phyloP scores from a whole-genome alignment of 1,140 invertebrate species.

The Drosophila insularis region DNA sequence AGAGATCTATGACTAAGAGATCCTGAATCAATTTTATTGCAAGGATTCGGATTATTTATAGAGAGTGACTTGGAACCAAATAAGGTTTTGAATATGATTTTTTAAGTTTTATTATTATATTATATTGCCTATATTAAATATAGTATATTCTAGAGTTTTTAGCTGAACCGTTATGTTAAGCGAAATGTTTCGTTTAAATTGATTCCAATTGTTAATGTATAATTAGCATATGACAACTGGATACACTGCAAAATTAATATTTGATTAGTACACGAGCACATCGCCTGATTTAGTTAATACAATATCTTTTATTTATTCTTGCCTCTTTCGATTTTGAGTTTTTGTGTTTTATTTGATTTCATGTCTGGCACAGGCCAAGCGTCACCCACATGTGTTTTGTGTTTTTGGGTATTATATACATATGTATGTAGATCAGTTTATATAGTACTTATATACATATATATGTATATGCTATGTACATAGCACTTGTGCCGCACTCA shows the following conservation, averaged over 20 bases:
- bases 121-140: too few species aligned
- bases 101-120: too few species aligned
- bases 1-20: too few species aligned
- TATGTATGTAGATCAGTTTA: slow-evolving; percentile 19
- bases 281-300: slow-evolving; percentile 38
- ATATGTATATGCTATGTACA: slow-evolving; percentile 21
- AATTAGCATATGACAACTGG: slow-evolving; percentile 9
- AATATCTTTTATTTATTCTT: slow-evolving; percentile 33
- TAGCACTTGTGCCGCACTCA: slow-evolving; percentile 17
- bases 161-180: too few species aligned
- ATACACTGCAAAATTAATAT: background rate
- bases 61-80: too few species aligned
- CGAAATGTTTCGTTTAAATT: background rate
- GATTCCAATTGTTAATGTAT: slow-evolving; percentile 30
- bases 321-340: slow-evolving; percentile 4
- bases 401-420: slow-evolving; percentile 26
- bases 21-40: too few species aligned
- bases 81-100: too few species aligned
- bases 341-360: slow-evolving; percentile 20
- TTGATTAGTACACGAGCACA: slow-evolving; percentile 32
- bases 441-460: slow-evolving; percentile 6
- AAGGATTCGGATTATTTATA: too few species aligned
- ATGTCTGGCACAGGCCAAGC: slow-evolving; percentile 32
- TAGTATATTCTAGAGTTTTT: too few species aligned
- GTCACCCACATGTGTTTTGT: slow-evolving; percentile 40